Base-by-base conservation (phyloP, 2,888 invertebrate genomes). In the Argynnis bischoffii region DNA sequence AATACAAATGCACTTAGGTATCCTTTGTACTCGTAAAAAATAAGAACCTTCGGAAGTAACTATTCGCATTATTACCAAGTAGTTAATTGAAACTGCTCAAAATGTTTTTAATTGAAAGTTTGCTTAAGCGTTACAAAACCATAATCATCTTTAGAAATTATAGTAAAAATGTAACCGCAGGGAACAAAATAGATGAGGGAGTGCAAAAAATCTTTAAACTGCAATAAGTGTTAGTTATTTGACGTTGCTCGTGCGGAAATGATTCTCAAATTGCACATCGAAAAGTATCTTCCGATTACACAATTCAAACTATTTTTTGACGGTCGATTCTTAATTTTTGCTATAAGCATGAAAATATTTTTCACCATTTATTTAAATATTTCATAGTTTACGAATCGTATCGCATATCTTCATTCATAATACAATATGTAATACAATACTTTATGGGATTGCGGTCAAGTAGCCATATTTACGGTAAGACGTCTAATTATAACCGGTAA, bases 261-360 rank as follows among this genome's bases (percentile, higher is more conserved):
- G 82, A 84, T 83, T 89, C 91, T 92, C 91, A 89, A 90, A 90
- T 92, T 92, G 90, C 92, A 89, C 83, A 85, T 83, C 80, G 76
- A 78, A 82, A 79, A 81, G 80, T 78, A 83, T 82, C 86, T 89
- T 89, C 87, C 87, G 88, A 88, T 87, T 85, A 79, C 80, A 69
- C 77, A 79, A 78, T 71, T 75, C 73, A 2, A 66, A 71, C 69
- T 70, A 71, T 74, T 73, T 71, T 74, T 70, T 65, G 69, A 71
- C 74, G 68, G 69, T 71, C 71, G 76, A 74, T 74, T 69, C 69
- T 73, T 64, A 71, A 74, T 69, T 72, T 76, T 77, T 77, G 78
- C 77, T 14, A 66, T 26, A 6, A 66, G 66, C 59, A 61, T 55
- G 26, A 18, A 41, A 54, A 46, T 21, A 64, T 15, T 15, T 51